A percentile compares a stretch with the other conserved stretches of the same genome.
Evolutionary conservation across 2,797 vertebrate species (phyloP).

Genomic region (Diplodus sargus): DNA sequence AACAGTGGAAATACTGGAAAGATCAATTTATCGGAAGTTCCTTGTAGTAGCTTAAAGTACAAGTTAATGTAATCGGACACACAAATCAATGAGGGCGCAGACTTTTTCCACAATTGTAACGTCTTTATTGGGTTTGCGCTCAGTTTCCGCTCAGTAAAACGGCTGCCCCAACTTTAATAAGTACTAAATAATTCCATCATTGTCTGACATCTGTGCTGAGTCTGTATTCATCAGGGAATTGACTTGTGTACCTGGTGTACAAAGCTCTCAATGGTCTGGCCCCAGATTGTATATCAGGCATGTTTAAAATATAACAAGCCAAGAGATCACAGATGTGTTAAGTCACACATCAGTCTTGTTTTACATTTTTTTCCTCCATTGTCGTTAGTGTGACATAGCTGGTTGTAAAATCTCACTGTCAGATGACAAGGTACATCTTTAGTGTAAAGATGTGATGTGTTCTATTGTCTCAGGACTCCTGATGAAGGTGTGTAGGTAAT

Average conservation of each 20-base stretch:
- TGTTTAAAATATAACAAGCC: not conserved
- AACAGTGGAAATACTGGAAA: no score
- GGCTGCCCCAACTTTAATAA: not conserved
- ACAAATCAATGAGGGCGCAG: not conserved
- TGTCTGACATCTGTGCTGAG: fast-evolving
- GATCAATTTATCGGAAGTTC: no score
- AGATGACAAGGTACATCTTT: not conserved
- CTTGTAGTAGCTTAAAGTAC: not conserved
- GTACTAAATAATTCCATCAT: not conserved
- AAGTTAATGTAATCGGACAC: not conserved
- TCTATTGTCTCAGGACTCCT: slow-evolving; percentile 64
- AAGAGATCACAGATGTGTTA: not conserved
- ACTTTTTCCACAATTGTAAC: not conserved
- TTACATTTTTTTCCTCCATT: not conserved
- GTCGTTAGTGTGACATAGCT: not conserved
- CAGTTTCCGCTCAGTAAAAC: no score
- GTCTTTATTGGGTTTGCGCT: not conserved
- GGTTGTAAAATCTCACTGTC: not conserved
- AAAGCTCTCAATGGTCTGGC: not conserved
- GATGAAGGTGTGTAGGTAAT: slow-evolving; percentile 95
- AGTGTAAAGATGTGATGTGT: slow-evolving; percentile 17
- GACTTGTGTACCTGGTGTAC: not conserved
- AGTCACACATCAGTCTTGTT: not conserved
- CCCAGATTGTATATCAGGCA: not conserved
- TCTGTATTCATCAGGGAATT: not conserved